A percentile compares a stretch with the other conserved stretches of the same genome.
These are phyloP conservation scores for Darevskia mixta DNA, from an alignment of 2,797 vertebrate species.

Conservation along the genomic window DNA sequence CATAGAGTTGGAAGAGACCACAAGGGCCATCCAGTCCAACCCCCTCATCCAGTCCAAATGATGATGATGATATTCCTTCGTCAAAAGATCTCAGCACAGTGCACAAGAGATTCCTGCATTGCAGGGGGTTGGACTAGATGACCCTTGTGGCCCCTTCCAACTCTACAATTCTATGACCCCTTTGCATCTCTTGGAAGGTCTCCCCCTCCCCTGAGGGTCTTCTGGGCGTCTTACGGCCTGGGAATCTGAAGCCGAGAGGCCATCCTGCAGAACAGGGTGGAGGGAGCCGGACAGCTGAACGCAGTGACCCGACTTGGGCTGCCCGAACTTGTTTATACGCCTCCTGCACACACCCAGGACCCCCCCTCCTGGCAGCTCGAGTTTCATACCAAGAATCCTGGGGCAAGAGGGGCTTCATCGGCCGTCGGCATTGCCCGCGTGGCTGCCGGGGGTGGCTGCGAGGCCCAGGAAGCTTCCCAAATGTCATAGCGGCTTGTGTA, in stretches of 20 bases:
- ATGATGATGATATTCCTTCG: too few relatives aligned
- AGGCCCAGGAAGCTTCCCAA: slow-evolving; percentile 8
- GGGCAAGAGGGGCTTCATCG: not conserved
- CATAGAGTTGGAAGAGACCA: too few relatives aligned
- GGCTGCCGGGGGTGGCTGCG: not conserved
- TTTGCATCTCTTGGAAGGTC: too few relatives aligned
- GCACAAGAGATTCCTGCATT: too few relatives aligned
- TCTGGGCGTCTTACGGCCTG: not conserved
- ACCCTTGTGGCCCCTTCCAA: too few relatives aligned
- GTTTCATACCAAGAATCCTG: slow-evolving; percentile 4
- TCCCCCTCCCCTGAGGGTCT: too few relatives aligned
- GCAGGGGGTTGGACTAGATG: too few relatives aligned
- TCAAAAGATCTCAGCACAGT: too few relatives aligned
- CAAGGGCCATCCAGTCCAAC: too few relatives aligned
- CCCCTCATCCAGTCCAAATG: too few relatives aligned
- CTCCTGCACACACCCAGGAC: not conserved
- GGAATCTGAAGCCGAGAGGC: not conserved
- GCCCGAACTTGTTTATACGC: slow-evolving; percentile 2
- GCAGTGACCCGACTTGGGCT: not conserved
- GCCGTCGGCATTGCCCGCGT: not conserved
- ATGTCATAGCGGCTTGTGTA: not conserved
- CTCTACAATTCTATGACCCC: too few relatives aligned
- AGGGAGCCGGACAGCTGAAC: not conserved
- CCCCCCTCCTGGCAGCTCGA: not conserved
- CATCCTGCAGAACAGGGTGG: not conserved